These are phyloP conservation scores for Yoshiicerus persimilis DNA, from an alignment of 1,140 invertebrate species.

Conservation along the genomic window DNA sequence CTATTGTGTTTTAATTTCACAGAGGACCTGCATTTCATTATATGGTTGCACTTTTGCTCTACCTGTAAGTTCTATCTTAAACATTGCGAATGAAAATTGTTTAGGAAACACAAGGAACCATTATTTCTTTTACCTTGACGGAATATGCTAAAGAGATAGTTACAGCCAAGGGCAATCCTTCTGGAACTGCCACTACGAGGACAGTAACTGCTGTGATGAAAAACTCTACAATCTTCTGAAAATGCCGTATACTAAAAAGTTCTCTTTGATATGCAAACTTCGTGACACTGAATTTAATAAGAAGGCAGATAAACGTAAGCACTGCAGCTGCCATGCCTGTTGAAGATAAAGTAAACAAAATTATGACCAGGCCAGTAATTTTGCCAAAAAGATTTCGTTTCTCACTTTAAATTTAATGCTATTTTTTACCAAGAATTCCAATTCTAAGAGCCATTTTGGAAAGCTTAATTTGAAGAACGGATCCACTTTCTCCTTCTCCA, in stretches of 20 bases:
- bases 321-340: slow-evolving; percentile 28
- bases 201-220: slow-evolving; percentile 72
- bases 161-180: slow-evolving; percentile 70
- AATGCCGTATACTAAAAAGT: slow-evolving; percentile 46
- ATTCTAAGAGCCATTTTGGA: neutral
- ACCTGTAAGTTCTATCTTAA: too few relatives aligned
- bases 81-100: too few relatives aligned
- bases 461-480: neutral
- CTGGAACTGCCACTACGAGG: slow-evolving; percentile 70
- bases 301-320: slow-evolving; percentile 7
- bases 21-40: neutral
- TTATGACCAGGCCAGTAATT: too few relatives aligned
- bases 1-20: too few relatives aligned
- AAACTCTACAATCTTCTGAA: slow-evolving; percentile 64
- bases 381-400: too few relatives aligned
- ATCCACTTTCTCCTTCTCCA: neutral
- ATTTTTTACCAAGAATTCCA: neutral
- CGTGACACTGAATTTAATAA: neutral
- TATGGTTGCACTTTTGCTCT: too few relatives aligned
- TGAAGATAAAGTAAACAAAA: slow-evolving; percentile 22
- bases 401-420: too few relatives aligned
- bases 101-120: too few relatives aligned
- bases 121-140: slow-evolving; percentile 60
- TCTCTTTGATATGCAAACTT: neutral
- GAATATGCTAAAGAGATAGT: slow-evolving; percentile 70